These are phyloP conservation scores for Papilio xuthus DNA, from an alignment of 1,140 invertebrate species.

Conservation along the genomic window DNA sequence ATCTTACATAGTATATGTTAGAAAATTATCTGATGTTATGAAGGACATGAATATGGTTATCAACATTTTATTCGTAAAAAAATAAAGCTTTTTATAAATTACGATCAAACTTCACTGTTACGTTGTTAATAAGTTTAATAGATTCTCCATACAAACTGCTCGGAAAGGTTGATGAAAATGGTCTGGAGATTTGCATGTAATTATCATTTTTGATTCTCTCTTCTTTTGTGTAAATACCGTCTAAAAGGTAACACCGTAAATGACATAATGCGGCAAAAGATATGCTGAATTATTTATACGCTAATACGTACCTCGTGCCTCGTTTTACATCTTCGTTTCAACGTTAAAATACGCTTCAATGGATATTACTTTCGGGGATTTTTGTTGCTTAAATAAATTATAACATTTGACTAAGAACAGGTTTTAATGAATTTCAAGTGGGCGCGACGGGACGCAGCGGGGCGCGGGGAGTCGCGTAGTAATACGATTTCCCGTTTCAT, in stretches of 20 bases:
- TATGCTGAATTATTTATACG: slow-evolving; percentile 79
- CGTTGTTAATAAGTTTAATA: not conserved
- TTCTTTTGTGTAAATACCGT: slow-evolving; percentile 79
- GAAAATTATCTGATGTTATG: no score
- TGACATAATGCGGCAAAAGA: slow-evolving; percentile 79
- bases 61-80: no score
- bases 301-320: slow-evolving; percentile 65
- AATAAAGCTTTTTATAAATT: not conserved
- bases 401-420: slow-evolving; percentile 75
- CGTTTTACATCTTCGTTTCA: slow-evolving; percentile 61
- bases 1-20: no score
- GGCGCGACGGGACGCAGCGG: slow-evolving; percentile 48
- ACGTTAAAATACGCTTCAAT: slow-evolving; percentile 71
- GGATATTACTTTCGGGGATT: slow-evolving; percentile 79
- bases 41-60: no score
- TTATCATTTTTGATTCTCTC: slow-evolving; percentile 81
- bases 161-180: slow-evolving; percentile 42
- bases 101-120: not conserved
- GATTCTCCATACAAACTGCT: not conserved
- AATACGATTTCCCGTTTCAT: slow-evolving; percentile 68
- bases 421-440: slow-evolving; percentile 78
- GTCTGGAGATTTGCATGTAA: slow-evolving; percentile 78
- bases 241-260: slow-evolving; percentile 78
- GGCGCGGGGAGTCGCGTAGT: slow-evolving; percentile 49
- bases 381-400: slow-evolving; percentile 80